These are phyloP conservation scores for Cataglyphis albicans DNA, from an alignment of 2,888 invertebrate genomes.

Conservation along the genomic window DNA sequence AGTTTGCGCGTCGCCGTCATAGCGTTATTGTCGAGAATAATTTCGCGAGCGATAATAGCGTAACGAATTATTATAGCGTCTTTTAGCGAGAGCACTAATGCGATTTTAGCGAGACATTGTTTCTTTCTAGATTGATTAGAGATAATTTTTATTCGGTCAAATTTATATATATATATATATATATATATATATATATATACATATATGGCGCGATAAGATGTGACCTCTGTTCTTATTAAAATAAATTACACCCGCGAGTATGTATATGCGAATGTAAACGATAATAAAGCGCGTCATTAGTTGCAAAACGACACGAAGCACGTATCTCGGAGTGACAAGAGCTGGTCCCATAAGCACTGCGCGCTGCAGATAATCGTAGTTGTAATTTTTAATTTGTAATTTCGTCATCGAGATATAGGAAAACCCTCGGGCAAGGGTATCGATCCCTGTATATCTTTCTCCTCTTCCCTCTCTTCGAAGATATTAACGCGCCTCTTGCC, in stretches of 20 bases:
- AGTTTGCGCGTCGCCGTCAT: conserved; percentile 10
- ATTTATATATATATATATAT: too few relatives aligned
- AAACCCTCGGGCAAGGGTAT: conserved; percentile 14
- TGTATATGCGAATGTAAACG: background rate
- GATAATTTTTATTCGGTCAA: background rate
- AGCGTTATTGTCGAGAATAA: conserved; percentile 3
- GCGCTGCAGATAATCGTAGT: conserved; percentile 29
- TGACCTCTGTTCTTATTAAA: conserved; percentile 9
- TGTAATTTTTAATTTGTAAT: conserved; percentile 53
- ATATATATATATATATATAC: too few relatives aligned
- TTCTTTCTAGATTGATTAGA: conserved; percentile 21
- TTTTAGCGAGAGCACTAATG: conserved; percentile 28
- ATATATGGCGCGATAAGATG: conserved; percentile 1
- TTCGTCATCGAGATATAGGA: conserved; percentile 20
- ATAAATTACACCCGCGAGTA: background rate
- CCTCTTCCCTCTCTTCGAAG: conserved; percentile 1
- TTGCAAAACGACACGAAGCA: background rate
- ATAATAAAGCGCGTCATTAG: background rate
- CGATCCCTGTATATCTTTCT: conserved; percentile 27
- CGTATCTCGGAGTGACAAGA: conserved; percentile 23
- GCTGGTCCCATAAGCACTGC: background rate
- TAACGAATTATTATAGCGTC: conserved; percentile 10
- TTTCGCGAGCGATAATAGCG: background rate
- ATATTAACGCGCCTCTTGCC: conserved; percentile 40
- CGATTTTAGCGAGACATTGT: conserved; percentile 1